phyloP scores from a whole-genome alignment of 2,888 invertebrate species.

The Drosophila eohydei region DNA sequence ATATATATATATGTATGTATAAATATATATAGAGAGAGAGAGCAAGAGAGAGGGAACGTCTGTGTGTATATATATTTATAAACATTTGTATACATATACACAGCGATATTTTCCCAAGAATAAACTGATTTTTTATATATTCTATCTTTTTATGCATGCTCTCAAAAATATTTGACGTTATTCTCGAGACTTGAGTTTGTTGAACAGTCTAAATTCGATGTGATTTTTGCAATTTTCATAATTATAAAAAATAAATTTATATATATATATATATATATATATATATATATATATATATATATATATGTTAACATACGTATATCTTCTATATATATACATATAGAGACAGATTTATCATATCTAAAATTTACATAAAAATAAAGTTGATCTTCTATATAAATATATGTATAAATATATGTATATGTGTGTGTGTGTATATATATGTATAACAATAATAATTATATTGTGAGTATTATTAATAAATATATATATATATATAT shows the following conservation, averaged over 20 bases:
- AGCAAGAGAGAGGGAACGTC: constrained; percentile 1
- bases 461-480: constrained; percentile 20
- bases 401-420: not conserved
- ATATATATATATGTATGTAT: too few species aligned
- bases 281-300: not conserved
- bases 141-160: constrained; percentile 57
- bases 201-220: constrained; percentile 44
- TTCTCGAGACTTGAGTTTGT: constrained; percentile 44
- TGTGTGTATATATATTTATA: constrained; percentile 42
- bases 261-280: not conserved
- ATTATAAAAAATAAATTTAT: constrained; percentile 8
- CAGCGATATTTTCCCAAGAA: constrained; percentile 52
- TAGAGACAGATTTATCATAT: too few species aligned
- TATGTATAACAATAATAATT: constrained; percentile 5
- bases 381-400: not conserved
- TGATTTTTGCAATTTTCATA: constrained; percentile 26
- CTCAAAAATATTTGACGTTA: constrained; percentile 55
- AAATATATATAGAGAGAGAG: too few species aligned
- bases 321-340: not conserved
- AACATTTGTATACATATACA: constrained; percentile 34
- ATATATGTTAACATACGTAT: not conserved
- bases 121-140: constrained; percentile 53
- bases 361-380: too few species aligned
- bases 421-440: not conserved
- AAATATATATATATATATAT: too few species aligned